Evolutionary conservation across 2,888 invertebrate species (phyloP).

Genomic region (Leptinotarsa rubiginosa): DNA sequence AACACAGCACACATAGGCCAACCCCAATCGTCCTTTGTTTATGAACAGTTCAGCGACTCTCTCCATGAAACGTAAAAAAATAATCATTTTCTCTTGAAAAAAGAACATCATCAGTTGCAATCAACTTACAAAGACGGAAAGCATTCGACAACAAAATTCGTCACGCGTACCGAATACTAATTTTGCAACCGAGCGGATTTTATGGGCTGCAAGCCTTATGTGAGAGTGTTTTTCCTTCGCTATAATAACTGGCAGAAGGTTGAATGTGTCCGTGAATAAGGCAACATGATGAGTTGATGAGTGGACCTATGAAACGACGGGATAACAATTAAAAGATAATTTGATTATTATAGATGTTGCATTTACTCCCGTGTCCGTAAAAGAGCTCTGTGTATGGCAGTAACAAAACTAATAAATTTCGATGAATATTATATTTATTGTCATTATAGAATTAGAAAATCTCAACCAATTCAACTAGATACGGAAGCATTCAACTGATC

Average conservation of each 20-base stretch:
- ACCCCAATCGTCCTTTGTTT: not conserved
- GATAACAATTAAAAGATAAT: not conserved
- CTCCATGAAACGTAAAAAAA: not conserved
- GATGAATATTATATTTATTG: no score
- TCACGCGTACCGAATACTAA: conserved; percentile 6
- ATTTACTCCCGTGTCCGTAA: no score
- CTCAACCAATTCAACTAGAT: no score
- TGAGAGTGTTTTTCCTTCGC: not conserved
- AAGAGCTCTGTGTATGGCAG: no score
- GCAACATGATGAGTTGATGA: not conserved
- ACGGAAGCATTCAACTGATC: no score
- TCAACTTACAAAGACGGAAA: not conserved
- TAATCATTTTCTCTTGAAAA: not conserved
- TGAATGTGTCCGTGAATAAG: not conserved
- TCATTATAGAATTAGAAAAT: no score
- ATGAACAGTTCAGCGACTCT: not conserved
- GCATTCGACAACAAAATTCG: not conserved
- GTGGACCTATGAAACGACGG: not conserved
- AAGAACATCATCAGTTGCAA: not conserved
- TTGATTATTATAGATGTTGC: not conserved
- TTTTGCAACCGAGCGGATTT: not conserved
- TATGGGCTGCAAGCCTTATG: conserved; percentile 3
- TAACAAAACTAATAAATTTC: no score
- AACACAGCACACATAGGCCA: not conserved
- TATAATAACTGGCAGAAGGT: not conserved